These are phyloP conservation scores for Poeciliopsis turneri DNA, from an alignment of 2,797 vertebrate genomes.

Conservation along the genomic window DNA sequence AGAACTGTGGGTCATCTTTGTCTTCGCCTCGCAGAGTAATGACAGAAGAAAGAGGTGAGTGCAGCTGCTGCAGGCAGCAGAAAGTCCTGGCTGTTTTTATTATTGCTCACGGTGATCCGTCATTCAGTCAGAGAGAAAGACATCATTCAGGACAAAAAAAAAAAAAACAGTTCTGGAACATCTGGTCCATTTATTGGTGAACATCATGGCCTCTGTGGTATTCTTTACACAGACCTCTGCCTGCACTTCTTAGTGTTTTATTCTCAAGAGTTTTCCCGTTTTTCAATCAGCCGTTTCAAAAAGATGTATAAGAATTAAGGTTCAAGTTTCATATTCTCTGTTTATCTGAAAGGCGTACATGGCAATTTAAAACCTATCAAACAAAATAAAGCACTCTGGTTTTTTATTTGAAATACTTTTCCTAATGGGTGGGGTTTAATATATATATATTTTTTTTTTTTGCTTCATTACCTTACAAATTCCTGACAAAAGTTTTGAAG, in stretches of 20 bases:
- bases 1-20: conserved; percentile 26
- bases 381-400: not conserved
- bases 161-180: not conserved
- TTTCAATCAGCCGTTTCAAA: not conserved
- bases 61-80: conserved; percentile 38
- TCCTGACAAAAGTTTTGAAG: not conserved
- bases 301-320: not conserved
- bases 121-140: conserved; percentile 1
- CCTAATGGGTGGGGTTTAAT: not conserved
- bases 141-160: not conserved
- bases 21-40: conserved; percentile 45
- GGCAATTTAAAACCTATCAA: not conserved
- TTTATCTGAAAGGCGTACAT: not conserved
- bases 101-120: conserved; percentile 1
- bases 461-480: not conserved
- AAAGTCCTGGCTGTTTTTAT: conserved; percentile 48
- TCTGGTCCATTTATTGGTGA: conserved; percentile 9
- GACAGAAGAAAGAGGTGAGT: conserved; percentile 61
- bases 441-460: not conserved
- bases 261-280: not conserved
- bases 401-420: not conserved
- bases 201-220: conserved; percentile 50
- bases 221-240: conserved; percentile 35
- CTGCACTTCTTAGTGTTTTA: not conserved
- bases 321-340: not conserved